Evolutionary conservation across 2,888 invertebrate species (phyloP), one percentile per base, ranked within the genome.

Genomic region (Megaustenia siamemsis): DNA sequence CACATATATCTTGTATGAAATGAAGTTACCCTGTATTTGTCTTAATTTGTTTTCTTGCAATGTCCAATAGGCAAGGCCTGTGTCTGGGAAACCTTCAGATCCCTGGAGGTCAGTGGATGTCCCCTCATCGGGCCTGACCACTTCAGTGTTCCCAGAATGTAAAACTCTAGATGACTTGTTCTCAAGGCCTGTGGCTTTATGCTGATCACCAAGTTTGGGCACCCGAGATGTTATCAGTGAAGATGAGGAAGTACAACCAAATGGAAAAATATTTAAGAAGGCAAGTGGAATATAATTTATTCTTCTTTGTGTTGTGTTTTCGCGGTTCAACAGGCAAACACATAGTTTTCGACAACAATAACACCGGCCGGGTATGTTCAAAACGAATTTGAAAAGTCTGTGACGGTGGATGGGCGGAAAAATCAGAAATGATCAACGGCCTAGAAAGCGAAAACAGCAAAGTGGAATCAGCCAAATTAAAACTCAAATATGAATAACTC

Each of bases 251-350:
- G 95, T 96, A 24, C 99, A 99, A 94, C 96, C 97, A 1, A 98
- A 98, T 93, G 99, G 99, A 75, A 96, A 98, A 88, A 96, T 98
- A 78, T 99, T 99, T 94, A 98, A 98, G 94, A 99, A 99, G 96
- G 93, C 90, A 49, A 1, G 35, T 68, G 12, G 35, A 38, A n/a
- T n/a, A 28, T 6, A 28, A n/a, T n/a, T n/a, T n/a, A n/a, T n/a
- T n/a, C n/a, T n/a, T n/a, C n/a, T n/a, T n/a, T n/a, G n/a, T n/a
- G n/a, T n/a, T n/a, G n/a, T n/a, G n/a, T n/a, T n/a, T n/a, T n/a
- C n/a, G n/a, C n/a, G n/a, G n/a, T n/a, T n/a, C n/a, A n/a, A n/a
- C n/a, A n/a, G n/a, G n/a, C n/a, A n/a, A n/a, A n/a, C n/a, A n/a
- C n/a, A n/a, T n/a, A n/a, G n/a, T n/a, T n/a, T n/a, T n/a, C n/a